Base-by-base conservation (phyloP, 2,888 invertebrate species). In the Ceramica pisi region DNA sequence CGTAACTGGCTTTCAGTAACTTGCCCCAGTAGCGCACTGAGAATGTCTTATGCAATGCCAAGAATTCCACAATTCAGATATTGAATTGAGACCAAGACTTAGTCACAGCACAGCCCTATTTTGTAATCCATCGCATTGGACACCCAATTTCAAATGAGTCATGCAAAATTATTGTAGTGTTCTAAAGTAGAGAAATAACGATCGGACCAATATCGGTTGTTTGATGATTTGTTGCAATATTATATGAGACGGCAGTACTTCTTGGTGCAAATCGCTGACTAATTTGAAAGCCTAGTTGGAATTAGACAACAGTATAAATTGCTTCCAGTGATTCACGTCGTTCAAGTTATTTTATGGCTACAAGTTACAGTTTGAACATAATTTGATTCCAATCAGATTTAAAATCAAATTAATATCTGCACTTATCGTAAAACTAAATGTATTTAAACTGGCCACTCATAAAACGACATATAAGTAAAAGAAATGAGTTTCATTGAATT, bases 111-210 rank as follows among this genome's bases (percentile, higher is more conserved):
- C 57, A 51, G 53, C 3, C 19, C 56, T 70, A 78, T 71, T 69
- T 64, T 65, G 67, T 63, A 71, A 72, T 74, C 56, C 69, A 78
- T 73, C 74, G 70, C 60, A 56, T 56, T 71, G 56, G 71, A 78
- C 67, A 74, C 73, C 66, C 59, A 68, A 79, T 76, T 72, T 56
- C 19, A 59, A 56, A 55, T 81, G 75, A 83, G 69, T 83, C 81
- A 83, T 71, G 55, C 48, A 38, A 68, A 83, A 61, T 68, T 1
- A 61, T 59, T 56, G 62, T 50, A 66, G 35, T 19, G 12, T 56
- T 71, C 76, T 83, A 79, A 83, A 76, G 0, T 67, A 1, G 10
- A 48, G 23, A 44, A 62, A 66, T 76, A 68, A 81, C 46, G 65
- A 19, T 67, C 59, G 5, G 21, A 51, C 56, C 66, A 71, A 57